Evolutionary conservation across 2,888 invertebrate species (phyloP).

Genomic region (Eupithecia insigniata): DNA sequence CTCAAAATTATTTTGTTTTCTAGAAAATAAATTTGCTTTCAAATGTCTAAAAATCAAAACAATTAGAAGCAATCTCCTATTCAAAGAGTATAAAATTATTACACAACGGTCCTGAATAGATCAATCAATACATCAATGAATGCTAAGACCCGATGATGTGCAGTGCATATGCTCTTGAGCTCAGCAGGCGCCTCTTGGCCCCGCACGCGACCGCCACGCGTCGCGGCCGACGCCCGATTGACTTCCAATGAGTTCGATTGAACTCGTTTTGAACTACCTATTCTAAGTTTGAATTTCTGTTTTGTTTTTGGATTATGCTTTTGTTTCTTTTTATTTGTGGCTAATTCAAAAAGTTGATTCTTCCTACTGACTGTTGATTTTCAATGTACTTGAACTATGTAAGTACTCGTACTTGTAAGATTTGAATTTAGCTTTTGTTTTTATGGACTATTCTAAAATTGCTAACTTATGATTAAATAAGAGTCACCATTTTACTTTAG

Average conservation of each 20-base stretch:
- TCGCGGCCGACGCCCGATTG: slow-evolving; percentile 52
- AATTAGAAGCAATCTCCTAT: background rate
- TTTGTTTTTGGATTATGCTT: slow-evolving; percentile 41
- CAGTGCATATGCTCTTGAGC: slow-evolving; percentile 76
- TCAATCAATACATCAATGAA: slow-evolving; percentile 31
- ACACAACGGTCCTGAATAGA: background rate
- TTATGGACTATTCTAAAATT: background rate
- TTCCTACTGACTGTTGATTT: background rate
- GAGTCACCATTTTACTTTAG: background rate
- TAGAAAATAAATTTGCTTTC: background rate
- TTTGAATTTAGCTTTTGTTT: background rate
- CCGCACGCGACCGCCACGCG: slow-evolving; percentile 72
- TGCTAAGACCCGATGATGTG: slow-evolving; percentile 31
- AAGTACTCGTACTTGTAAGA: too few relatives aligned
- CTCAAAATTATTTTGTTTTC: background rate
- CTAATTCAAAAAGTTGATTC: slow-evolving; percentile 1
- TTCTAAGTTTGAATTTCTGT: slow-evolving; percentile 15
- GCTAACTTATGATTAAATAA: background rate
- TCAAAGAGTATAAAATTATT: slow-evolving; percentile 23
- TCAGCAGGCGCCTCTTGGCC: slow-evolving; percentile 69
- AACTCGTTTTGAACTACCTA: slow-evolving; percentile 14
- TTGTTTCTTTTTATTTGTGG: slow-evolving; percentile 24
- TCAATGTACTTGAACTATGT: background rate
- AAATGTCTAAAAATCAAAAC: background rate
- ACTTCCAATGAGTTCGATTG: slow-evolving; percentile 39